These are phyloP conservation scores for Prenolepis imparis DNA, from an alignment of 2,888 invertebrate species.

Conservation along the genomic window DNA sequence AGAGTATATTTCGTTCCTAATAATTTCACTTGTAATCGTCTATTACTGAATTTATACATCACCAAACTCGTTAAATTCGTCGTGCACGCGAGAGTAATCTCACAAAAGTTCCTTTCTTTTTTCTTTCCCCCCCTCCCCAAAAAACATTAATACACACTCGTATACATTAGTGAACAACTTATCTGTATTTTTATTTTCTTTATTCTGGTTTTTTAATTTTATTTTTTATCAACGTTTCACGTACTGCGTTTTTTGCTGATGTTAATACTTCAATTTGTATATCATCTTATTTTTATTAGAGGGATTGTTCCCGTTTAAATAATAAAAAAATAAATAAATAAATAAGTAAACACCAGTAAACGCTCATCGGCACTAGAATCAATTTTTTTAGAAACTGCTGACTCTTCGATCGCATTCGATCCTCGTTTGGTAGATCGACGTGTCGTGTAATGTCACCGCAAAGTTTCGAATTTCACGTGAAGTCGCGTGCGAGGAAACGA, in stretches of 20 bases:
- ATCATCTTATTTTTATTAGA: too few species aligned
- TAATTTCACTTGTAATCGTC: slow-evolving; percentile 17
- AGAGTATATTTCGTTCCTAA: background rate
- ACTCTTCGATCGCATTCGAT: slow-evolving; percentile 10
- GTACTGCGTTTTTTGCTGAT: too few species aligned
- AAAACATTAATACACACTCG: too few species aligned
- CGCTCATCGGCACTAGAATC: background rate
- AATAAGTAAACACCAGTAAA: background rate
- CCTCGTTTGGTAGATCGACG: slow-evolving; percentile 2
- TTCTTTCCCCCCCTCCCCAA: too few species aligned
- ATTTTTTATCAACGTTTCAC: too few species aligned
- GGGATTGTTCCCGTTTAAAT: too few species aligned
- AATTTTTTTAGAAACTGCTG: background rate
- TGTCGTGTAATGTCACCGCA: slow-evolving; percentile 31
- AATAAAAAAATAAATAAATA: too few species aligned
- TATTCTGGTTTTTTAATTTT: too few species aligned
- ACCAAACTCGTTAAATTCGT: slow-evolving; percentile 23
- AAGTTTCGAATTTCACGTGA: slow-evolving; percentile 64
- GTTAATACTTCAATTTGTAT: too few species aligned
- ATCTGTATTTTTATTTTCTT: too few species aligned
- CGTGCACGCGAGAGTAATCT: slow-evolving; percentile 35
- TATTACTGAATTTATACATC: slow-evolving; percentile 16
- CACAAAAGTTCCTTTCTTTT: background rate
- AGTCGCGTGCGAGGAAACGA: slow-evolving; percentile 68
- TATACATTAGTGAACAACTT: too few species aligned